These are phyloP conservation scores for Strongylocentrotus purpuratus DNA, from an alignment of 35 echinoderm and acorn worm species.

Conservation along the genomic window DNA sequence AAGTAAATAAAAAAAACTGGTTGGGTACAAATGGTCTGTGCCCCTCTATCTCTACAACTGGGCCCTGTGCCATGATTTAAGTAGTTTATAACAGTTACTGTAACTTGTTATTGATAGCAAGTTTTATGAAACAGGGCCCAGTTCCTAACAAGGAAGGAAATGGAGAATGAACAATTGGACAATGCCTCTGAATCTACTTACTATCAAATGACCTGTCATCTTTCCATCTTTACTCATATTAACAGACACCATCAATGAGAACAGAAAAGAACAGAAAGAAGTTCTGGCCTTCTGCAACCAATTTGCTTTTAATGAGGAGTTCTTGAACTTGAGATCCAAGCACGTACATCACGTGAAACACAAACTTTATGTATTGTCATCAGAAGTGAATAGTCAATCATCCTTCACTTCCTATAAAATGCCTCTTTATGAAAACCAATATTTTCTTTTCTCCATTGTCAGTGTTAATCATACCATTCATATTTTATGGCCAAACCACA, in stretches of 20 bases:
- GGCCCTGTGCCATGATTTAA: no score
- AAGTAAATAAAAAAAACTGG: no score
- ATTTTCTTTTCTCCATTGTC: not conserved
- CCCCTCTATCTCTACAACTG: no score
- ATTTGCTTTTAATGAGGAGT: not conserved
- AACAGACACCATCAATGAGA: not conserved
- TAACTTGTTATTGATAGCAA: no score
- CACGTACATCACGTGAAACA: not conserved
- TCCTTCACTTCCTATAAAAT: not conserved
- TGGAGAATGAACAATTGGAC: not conserved
- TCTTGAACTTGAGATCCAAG: not conserved
- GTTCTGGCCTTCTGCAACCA: not conserved
- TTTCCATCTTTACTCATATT: not conserved
- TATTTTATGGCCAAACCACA: not conserved
- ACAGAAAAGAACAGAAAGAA: no score
- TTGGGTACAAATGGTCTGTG: no score
- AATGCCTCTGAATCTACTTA: not conserved
- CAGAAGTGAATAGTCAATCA: not conserved
- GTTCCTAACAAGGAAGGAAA: not conserved
- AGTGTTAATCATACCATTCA: not conserved
- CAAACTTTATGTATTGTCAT: not conserved
- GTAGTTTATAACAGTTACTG: no score
- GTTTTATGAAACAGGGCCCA: no score
- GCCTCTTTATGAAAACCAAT: not conserved
- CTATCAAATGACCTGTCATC: not conserved